Evolutionary conservation across 2,113 vertebrate species (phyloP).

Genomic region (Caretta caretta): DNA sequence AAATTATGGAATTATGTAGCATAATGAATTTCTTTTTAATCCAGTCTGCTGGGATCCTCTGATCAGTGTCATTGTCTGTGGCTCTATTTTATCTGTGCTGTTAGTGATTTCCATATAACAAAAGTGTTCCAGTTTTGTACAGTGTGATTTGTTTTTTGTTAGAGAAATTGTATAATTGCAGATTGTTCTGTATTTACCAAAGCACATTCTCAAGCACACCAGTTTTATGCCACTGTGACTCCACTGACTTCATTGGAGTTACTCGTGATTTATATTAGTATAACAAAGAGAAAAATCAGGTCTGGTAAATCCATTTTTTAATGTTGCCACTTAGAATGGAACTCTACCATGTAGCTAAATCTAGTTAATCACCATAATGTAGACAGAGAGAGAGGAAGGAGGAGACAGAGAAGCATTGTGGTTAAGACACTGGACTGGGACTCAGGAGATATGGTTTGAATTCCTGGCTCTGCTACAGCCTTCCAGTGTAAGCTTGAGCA

Average conservation of each 20-base stretch:
- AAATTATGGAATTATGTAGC: background rate
- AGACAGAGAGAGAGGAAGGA: background rate
- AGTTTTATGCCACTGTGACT: background rate
- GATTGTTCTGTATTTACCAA: background rate
- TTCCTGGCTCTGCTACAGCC: background rate
- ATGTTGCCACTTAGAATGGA: background rate
- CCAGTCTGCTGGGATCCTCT: background rate
- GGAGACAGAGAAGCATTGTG: background rate
- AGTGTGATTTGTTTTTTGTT: background rate
- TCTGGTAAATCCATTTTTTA: background rate
- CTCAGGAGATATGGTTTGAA: conserved; percentile 2
- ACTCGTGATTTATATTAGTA: background rate
- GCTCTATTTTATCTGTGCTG: background rate
- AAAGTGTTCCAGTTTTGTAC: background rate
- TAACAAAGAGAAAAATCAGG: background rate
- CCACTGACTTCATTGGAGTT: background rate
- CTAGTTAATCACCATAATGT: background rate
- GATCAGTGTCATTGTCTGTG: background rate
- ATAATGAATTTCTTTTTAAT: background rate
- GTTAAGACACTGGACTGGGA: background rate
- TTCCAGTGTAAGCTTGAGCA: background rate
- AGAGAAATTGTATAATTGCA: background rate
- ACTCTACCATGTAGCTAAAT: background rate
- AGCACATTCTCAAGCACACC: background rate
- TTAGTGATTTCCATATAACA: background rate